These are phyloP conservation scores for Panthera uncia DNA, from an alignment of 2,113 vertebrate genomes.

Conservation along the genomic window DNA sequence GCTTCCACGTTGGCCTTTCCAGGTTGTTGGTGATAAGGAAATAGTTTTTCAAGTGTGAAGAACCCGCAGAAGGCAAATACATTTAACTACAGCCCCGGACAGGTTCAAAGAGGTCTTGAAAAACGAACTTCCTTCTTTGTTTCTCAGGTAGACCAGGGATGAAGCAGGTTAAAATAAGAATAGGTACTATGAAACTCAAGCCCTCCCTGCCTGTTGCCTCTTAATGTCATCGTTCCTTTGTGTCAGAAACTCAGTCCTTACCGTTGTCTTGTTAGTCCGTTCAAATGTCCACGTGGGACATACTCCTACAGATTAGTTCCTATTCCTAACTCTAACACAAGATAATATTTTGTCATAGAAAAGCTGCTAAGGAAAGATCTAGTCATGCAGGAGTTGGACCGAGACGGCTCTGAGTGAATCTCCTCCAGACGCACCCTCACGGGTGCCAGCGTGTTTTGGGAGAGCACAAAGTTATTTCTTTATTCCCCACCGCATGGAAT, in stretches of 20 bases:
- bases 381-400: constrained; percentile 49
- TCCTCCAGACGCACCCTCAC: rapidly evolving
- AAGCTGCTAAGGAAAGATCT: constrained; percentile 49
- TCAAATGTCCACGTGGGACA: constrained; percentile 6
- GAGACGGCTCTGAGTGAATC: constrained; percentile 46
- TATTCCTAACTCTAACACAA: constrained; percentile 59
- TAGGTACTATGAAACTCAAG: neutral
- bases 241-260: neutral
- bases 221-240: neutral
- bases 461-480: neutral
- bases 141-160: neutral
- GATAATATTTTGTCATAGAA: neutral
- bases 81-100: neutral
- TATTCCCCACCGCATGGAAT: neutral
- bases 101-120: constrained; percentile 37
- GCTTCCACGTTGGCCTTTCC: neutral
- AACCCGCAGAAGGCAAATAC: neutral
- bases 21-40: constrained; percentile 23
- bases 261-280: neutral
- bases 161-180: constrained; percentile 27
- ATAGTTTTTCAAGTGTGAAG: constrained; percentile 47
- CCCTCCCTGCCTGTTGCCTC: neutral
- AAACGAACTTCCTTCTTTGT: neutral
- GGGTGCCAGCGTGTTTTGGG: neutral
- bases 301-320: constrained; percentile 27